These are phyloP conservation scores for Halcyon badia DNA, from an alignment of 2,797 vertebrate genomes.

Conservation along the genomic window DNA sequence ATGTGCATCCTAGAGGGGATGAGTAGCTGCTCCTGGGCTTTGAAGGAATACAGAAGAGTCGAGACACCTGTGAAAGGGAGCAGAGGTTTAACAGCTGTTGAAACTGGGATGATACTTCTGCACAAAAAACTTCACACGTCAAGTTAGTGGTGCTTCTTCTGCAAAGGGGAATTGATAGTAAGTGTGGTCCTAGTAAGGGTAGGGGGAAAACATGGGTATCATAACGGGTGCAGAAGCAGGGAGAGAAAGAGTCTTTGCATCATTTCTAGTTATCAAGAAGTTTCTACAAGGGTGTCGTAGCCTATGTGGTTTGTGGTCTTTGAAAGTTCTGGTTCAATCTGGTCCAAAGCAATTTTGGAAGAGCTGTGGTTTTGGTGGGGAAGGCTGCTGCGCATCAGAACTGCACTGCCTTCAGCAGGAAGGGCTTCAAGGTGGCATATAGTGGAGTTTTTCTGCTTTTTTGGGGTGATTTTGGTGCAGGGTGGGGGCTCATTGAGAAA, in stretches of 20 bases:
- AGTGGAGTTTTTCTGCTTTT: neutral
- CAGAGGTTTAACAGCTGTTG: neutral
- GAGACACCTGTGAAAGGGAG: neutral
- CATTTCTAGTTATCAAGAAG: neutral
- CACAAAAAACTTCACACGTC: neutral
- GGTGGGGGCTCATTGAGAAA: neutral
- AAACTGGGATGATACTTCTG: neutral
- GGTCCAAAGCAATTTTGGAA: neutral
- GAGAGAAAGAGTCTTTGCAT: neutral
- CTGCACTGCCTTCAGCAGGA: neutral
- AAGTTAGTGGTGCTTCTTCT: neutral
- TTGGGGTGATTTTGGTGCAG: neutral
- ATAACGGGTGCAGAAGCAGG: neutral
- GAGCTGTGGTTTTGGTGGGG: neutral
- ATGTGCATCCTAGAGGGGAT: neutral
- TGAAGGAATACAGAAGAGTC: neutral
- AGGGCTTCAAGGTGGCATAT: fast-evolving
- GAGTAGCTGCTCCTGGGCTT: neutral
- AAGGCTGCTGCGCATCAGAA: neutral
- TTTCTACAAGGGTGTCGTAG: neutral
- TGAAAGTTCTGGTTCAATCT: neutral
- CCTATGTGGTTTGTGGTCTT: neutral
- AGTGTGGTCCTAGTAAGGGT: neutral
- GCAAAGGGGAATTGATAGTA: neutral
- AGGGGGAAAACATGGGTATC: neutral